Conservation (phyloP, 2,888 invertebrate species). For the Adelognathus sp. region DNA sequence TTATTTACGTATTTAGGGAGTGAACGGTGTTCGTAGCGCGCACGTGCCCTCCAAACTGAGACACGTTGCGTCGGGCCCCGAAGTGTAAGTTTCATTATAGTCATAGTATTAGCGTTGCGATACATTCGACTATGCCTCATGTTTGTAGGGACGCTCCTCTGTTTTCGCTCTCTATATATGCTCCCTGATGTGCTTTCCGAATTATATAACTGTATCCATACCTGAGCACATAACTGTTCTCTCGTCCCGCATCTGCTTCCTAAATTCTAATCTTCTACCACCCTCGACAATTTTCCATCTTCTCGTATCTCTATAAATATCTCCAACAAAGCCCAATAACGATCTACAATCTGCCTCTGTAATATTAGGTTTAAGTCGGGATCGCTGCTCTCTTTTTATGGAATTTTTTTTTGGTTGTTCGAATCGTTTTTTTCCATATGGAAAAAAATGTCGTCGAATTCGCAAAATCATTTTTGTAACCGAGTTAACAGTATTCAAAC, state of each 20-base stretch:
- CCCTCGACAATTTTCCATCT: constrained; percentile 40
- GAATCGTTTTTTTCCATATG: no score
- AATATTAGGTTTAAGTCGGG: no score
- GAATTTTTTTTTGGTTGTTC: no score
- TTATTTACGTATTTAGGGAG: constrained; percentile 54
- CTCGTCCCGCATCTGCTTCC: constrained; percentile 48
- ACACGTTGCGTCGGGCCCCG: constrained; percentile 41
- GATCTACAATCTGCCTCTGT: no score
- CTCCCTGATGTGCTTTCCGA: no score
- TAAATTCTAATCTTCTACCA: constrained; percentile 19
- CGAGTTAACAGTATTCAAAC: no score
- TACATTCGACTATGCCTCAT: constrained; percentile 26
- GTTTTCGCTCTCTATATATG: no score
- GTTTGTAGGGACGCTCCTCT: no score
- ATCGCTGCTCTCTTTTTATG: no score
- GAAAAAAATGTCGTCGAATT: no score
- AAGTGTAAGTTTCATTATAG: constrained; percentile 56
- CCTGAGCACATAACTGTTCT: constrained; percentile 48
- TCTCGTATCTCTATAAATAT: constrained; percentile 20
- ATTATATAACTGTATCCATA: constrained; percentile 32
- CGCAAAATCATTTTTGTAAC: no score
- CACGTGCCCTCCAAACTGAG: constrained; percentile 22
- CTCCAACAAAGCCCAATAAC: no score
- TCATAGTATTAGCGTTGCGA: constrained; percentile 32
- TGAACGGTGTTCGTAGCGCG: constrained; percentile 43